These are phyloP conservation scores for Erpetoichthys calabaricus DNA, from an alignment of 2,797 vertebrate species.

Conservation along the genomic window DNA sequence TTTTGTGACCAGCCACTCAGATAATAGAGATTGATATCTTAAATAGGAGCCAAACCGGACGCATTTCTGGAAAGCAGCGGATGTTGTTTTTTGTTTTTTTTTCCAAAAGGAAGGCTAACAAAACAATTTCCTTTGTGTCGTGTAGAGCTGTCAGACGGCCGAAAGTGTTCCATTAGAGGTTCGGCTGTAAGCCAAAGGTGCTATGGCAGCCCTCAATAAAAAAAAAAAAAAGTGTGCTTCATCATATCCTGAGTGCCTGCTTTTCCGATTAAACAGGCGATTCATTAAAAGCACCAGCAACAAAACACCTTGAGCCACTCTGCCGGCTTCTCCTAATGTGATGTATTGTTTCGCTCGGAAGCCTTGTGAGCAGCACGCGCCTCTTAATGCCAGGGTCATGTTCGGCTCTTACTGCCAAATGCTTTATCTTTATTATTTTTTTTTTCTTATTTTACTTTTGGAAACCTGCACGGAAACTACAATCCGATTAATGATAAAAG, in stretches of 20 bases:
- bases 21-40: too few relatives aligned
- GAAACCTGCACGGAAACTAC: neutral
- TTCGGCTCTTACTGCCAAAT: constrained; percentile 1
- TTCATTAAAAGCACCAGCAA: too few relatives aligned
- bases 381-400: too few relatives aligned
- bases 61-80: too few relatives aligned
- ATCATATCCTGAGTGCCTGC: neutral
- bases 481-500: neutral
- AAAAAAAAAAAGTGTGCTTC: neutral
- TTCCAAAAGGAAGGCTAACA: neutral
- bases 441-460: constrained; percentile 2
- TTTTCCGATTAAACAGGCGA: neutral
- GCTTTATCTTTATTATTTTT: constrained; percentile 4
- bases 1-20: too few relatives aligned
- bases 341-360: too few relatives aligned
- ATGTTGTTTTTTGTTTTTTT: too few relatives aligned
- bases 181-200: constrained; percentile 5
- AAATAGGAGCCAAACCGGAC: too few relatives aligned
- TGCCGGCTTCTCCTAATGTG: too few relatives aligned
- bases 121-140: neutral
- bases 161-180: constrained; percentile 1
- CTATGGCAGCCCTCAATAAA: constrained; percentile 1
- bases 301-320: too few relatives aligned
- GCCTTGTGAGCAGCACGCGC: too few relatives aligned
- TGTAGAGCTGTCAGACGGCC: neutral